Conservation (phyloP, 2,113 vertebrate species). For the Guaruba guarouba region DNA sequence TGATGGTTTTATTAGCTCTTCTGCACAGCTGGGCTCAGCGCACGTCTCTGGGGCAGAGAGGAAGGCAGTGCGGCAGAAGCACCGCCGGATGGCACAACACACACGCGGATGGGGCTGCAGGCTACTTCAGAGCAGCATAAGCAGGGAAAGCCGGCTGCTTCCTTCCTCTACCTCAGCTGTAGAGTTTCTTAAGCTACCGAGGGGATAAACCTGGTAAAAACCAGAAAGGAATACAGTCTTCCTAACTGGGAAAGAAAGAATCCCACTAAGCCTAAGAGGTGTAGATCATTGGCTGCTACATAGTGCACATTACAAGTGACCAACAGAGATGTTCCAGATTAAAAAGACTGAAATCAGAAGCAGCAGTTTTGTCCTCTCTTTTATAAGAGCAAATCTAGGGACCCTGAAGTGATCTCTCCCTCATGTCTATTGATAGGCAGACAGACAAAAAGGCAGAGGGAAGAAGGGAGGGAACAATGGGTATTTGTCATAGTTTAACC, state of each 20-base stretch:
- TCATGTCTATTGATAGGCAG: background rate
- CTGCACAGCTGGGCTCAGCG: background rate
- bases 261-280: background rate
- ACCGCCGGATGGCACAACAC: constrained; percentile 39
- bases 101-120: background rate
- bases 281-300: background rate
- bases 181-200: background rate
- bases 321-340: background rate
- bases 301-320: background rate
- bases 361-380: background rate
- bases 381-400: background rate
- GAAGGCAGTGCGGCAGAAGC: background rate
- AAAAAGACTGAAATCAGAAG: background rate
- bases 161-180: background rate
- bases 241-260: background rate
- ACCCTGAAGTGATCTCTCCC: background rate
- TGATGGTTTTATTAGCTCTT: accelerated
- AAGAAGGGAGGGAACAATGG: background rate
- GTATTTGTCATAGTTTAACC: background rate
- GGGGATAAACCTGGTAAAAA: background rate
- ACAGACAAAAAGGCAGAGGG: background rate
- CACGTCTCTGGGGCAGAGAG: background rate
- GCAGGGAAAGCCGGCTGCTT: accelerated
- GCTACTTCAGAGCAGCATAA: background rate
- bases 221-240: background rate